A percentile compares a stretch with the other conserved stretches of the same genome.
phyloP scores from a whole-genome alignment of 2,888 invertebrate genomes.

The Epinotia brunnichana region DNA sequence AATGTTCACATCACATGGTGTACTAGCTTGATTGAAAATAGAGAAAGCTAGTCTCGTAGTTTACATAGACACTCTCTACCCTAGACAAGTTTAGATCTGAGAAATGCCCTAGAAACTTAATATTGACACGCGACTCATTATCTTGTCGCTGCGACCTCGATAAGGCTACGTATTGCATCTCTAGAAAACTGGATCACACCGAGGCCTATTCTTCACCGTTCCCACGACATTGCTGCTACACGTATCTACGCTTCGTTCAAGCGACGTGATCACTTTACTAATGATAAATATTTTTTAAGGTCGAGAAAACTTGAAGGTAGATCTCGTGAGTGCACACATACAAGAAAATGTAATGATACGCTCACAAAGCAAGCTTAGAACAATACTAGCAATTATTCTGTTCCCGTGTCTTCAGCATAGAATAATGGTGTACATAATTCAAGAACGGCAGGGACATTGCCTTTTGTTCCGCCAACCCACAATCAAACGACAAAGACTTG shows the following conservation, averaged over 20 bases:
- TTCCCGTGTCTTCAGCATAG: slow-evolving; percentile 46
- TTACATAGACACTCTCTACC: slow-evolving; percentile 49
- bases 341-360: slow-evolving; percentile 29
- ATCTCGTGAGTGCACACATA: slow-evolving; percentile 21
- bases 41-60: slow-evolving; percentile 22
- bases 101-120: slow-evolving; percentile 66
- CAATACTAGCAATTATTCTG: slow-evolving; percentile 49
- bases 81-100: slow-evolving; percentile 55
- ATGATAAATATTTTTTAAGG: slow-evolving; percentile 69
- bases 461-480: slow-evolving; percentile 46
- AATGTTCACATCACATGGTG: neutral
- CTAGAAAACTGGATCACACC: slow-evolving; percentile 78
- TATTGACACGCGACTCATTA: slow-evolving; percentile 76
- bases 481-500: slow-evolving; percentile 49
- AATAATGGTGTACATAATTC: slow-evolving; percentile 43
- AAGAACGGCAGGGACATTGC: slow-evolving; percentile 44
- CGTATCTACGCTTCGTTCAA: slow-evolving; percentile 66
- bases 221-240: slow-evolving; percentile 75
- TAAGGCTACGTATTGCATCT: slow-evolving; percentile 69
- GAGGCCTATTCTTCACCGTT: slow-evolving; percentile 72
- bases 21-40: slow-evolving; percentile 18
- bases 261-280: slow-evolving; percentile 73
- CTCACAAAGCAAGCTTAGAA: slow-evolving; percentile 42
- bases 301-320: slow-evolving; percentile 56
- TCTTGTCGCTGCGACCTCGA: slow-evolving; percentile 70